Evolutionary conservation across 1,140 invertebrate species (phyloP), one percentile per base, ranked within the genome.

Genomic region (Rhopalosiphum maidis): DNA sequence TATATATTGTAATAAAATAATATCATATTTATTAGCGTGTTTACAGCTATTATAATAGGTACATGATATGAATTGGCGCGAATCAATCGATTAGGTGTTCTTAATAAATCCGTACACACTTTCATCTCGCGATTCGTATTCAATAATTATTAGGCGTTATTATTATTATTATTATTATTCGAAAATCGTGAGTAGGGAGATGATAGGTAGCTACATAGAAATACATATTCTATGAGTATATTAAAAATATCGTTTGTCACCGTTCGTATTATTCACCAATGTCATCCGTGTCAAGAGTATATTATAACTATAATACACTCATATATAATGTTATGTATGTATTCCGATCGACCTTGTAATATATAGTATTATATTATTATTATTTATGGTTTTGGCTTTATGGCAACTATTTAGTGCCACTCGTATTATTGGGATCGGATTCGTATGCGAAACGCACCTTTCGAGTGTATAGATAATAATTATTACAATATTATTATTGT

Each of bases 281-380:
- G 89, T 90, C 89, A 90, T 90, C 43, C 89, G 43, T 55, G 89
- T 90, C 89, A 90, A 90, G 46, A 90, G 89, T 90, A 90, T 18
- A 77, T n/a, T 18, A 77, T n/a, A 77, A 77, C 60, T n/a, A 77
- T n/a, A n/a, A 68, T 68, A 68, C 11, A 68, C 60, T 4, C 60
- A 25, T 60, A 54, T 54, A 15, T n/a, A 68, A 77, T 77, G 21
- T 77, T 77, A n/a, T 77, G 30, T 77, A n/a, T 77, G 60, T 77
- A 77, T 90, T 55, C 51, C 89, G 54, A 55, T 55, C 55, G 89
- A 90, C 89, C 89, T 90, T 90, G 89, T 60, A 90, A 90, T 55
- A 60, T 54, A 90, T 90, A 90, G 51, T 90, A 37, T 41, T n/a
- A n/a, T 77, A 77, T 46, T 46, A 68, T 77, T 77, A n/a, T 77